Evolutionary conservation across 2,888 invertebrate species (phyloP), one percentile per base, ranked within the genome.

Genomic region (Slavum lentiscoides): DNA sequence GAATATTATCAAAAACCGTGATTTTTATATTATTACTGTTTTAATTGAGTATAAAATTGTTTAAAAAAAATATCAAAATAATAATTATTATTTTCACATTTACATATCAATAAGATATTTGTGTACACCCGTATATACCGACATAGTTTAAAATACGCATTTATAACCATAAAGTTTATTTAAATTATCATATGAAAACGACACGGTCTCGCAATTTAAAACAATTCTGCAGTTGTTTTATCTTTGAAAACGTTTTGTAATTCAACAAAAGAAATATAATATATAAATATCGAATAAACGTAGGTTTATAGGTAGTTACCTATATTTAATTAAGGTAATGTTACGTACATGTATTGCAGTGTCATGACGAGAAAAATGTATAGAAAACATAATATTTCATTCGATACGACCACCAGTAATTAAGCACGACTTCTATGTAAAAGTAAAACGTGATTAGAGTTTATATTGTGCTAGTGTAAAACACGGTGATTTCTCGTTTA

Each of bases 341-440:
- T 59, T 9, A 39, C 17, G 21, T 23, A 17, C 17, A 21, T 49
- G 73, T 74, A 43, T 30, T 30, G 30, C 30, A 30, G 4, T 30
- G 11, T 53, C 73, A 21, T 53, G 53, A 55, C 19, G 19, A 23
- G 59, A 61, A 43, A 59, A 58, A 61, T 23, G 2, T 23, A 55
- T 21, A 21, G 6, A 66, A 37, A 67, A 67, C 21, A 39, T 58
- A 58, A 59, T 4, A 30, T 67, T 75, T 59, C 39, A 8, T n/a
- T 58, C 58, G 75, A 75, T 59, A 75, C 43, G 67, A 67, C 67
- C 75, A 49, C 67, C 75, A 49, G 75, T 58, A 59, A 75, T 30
- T 43, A 58, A 66, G 58, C 75, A 75, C 75, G 75, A 75, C 59
- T 66, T 23, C 67, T 43, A n/a, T 39, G 75, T 75, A 75, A 58